Percentiles rank a stretch among this genome's conserved stretches.
phyloP scores from a whole-genome alignment of 2,113 vertebrate species.

The Etheostoma spectabile region DNA sequence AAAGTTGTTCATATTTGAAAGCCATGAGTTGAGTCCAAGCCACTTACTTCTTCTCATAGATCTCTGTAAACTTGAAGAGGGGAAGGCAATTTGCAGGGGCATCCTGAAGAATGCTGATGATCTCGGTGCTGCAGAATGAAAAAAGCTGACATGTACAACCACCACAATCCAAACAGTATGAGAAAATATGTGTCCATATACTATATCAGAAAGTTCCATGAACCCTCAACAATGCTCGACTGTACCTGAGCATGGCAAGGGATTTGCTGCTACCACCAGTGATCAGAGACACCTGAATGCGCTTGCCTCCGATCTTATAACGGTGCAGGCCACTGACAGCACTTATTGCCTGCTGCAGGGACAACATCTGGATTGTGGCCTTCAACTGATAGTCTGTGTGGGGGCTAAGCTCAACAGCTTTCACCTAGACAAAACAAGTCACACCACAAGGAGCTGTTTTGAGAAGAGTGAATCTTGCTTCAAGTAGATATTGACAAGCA shows the following conservation, averaged over 20 bases:
- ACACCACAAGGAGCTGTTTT: not conserved
- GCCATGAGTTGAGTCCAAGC: not conserved
- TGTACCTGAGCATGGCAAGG: slow-evolving; percentile 90
- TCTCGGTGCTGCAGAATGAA: slow-evolving; percentile 86
- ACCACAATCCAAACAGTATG: not conserved
- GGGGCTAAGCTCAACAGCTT: slow-evolving; percentile 91
- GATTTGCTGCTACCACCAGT: slow-evolving; percentile 90
- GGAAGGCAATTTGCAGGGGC: slow-evolving; percentile 96
- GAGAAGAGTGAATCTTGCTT: not conserved
- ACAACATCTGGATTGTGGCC: slow-evolving; percentile 92
- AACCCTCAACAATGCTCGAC: not conserved
- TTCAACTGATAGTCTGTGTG: slow-evolving; percentile 98
- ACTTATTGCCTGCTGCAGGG: slow-evolving; percentile 92
- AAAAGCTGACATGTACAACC: not conserved
- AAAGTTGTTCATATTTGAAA: not conserved
- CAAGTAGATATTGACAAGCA: not conserved
- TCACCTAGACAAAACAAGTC: slow-evolving; percentile 62
- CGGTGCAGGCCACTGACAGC: slow-evolving; percentile 93
- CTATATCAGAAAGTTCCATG: not conserved
- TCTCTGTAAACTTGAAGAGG: slow-evolving; percentile 94
- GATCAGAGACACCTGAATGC: slow-evolving; percentile 94
- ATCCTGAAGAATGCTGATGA: slow-evolving; percentile 92
- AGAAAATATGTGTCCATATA: not conserved
- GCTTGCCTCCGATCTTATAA: slow-evolving; percentile 94
- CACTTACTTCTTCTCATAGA: slow-evolving; percentile 97